Conservation (phyloP, 2,888 invertebrate species). For the Pyrrhia umbra region DNA sequence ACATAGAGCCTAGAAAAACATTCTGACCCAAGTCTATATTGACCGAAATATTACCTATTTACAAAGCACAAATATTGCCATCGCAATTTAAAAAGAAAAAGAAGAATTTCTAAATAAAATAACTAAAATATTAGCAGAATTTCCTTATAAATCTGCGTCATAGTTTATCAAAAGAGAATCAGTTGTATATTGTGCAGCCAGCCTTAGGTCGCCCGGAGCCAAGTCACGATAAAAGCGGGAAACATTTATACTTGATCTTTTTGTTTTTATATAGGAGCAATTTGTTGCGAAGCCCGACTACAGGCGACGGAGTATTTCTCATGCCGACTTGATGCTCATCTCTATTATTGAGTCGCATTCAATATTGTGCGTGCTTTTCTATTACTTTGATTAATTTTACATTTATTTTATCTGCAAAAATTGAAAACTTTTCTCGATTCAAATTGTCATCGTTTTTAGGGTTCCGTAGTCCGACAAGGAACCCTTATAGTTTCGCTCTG, state of each 20-base stretch:
- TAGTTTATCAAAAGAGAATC: constrained; percentile 12
- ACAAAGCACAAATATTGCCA: background rate
- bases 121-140: background rate
- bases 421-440: background rate
- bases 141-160: background rate
- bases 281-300: constrained; percentile 63
- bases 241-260: constrained; percentile 71
- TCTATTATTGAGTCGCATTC: constrained; percentile 50
- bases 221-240: constrained; percentile 65
- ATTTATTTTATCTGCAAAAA: background rate
- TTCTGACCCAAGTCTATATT: constrained; percentile 5
- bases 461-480: no score
- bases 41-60: constrained; percentile 3
- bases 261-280: constrained; percentile 68
- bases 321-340: constrained; percentile 40
- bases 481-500: no score
- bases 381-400: constrained; percentile 33
- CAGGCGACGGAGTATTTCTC: constrained; percentile 21
- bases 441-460: constrained; percentile 6
- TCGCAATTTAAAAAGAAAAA: no score
- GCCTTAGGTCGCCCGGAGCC: constrained; percentile 43
- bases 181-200: constrained; percentile 25
- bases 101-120: background rate
- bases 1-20: background rate
- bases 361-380: constrained; percentile 41